phyloP scores from a whole-genome alignment of 2,888 invertebrate species.

The Tigriopus californicus region DNA sequence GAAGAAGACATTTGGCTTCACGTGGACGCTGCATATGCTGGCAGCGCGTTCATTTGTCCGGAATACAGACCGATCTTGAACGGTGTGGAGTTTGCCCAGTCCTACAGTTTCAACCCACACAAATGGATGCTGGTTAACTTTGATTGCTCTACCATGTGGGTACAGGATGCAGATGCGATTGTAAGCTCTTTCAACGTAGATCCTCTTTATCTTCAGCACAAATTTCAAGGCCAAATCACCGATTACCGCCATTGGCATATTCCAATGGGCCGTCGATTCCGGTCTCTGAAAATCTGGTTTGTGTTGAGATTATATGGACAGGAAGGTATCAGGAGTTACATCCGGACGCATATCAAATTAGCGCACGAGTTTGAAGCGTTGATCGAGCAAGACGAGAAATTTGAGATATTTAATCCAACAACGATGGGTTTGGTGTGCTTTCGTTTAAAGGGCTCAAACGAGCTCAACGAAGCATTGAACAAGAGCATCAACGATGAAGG shows the following conservation, averaged over 20 bases:
- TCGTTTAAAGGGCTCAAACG: constrained; percentile 57
- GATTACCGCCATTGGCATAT: constrained; percentile 33
- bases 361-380: constrained; percentile 58
- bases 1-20: constrained; percentile 67
- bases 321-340: constrained; percentile 52
- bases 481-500: constrained; percentile 72
- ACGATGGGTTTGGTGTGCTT: constrained; percentile 86
- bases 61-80: constrained; percentile 40
- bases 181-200: constrained; percentile 76
- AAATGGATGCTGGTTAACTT: constrained; percentile 90
- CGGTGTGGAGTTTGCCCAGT: constrained; percentile 61
- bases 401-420: constrained; percentile 63
- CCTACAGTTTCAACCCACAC: constrained; percentile 83
- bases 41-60: constrained; percentile 73
- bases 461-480: constrained; percentile 56
- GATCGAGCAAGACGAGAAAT: constrained; percentile 48
- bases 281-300: constrained; percentile 80
- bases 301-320: constrained; percentile 63
- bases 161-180: constrained; percentile 40
- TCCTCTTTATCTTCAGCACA: constrained; percentile 61
- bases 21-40: constrained; percentile 91
- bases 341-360: constrained; percentile 45
- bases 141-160: constrained; percentile 92
- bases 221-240: constrained; percentile 31
- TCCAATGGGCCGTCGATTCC: constrained; percentile 46